Evolutionary conservation across 2,888 invertebrate genomes (phyloP).

Genomic region (Orgyia antiqua): DNA sequence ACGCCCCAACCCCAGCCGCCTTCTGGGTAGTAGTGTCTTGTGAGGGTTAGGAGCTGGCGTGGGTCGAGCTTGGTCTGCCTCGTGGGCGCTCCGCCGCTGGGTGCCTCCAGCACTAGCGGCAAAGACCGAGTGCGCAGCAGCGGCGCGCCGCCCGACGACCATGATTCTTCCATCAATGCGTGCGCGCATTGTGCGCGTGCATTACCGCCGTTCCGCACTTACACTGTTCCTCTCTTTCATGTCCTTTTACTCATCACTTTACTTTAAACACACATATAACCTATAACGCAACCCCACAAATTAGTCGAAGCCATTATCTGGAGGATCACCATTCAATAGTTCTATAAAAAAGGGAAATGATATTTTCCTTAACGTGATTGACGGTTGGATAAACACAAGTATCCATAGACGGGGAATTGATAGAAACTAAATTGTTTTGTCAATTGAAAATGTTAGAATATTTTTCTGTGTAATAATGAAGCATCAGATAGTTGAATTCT

Average conservation of each 20-base stretch:
- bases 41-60: conserved; percentile 80
- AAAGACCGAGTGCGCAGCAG: conserved; percentile 82
- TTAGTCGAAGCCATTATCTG: too few species aligned
- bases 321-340: conserved; percentile 19
- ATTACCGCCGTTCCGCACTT: conserved; percentile 55
- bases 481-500: too few species aligned
- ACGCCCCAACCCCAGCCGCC: conserved; percentile 94
- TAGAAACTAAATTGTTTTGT: too few species aligned
- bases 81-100: conserved; percentile 64
- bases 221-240: conserved; percentile 48
- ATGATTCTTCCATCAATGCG: conserved; percentile 76
- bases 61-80: conserved; percentile 72
- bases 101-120: conserved; percentile 80
- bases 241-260: conserved; percentile 46
- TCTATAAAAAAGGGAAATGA: too few species aligned
- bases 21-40: conserved; percentile 91
- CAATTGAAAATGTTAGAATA: too few species aligned
- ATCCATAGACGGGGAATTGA: too few species aligned
- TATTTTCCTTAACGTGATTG: too few species aligned
- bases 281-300: too few species aligned
- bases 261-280: conserved; percentile 10
- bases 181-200: conserved; percentile 66
- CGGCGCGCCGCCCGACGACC: conserved; percentile 77
- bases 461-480: too few species aligned
- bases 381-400: too few species aligned